phyloP scores from a whole-genome alignment of 2,113 vertebrate genomes.

The Anhinga anhinga region DNA sequence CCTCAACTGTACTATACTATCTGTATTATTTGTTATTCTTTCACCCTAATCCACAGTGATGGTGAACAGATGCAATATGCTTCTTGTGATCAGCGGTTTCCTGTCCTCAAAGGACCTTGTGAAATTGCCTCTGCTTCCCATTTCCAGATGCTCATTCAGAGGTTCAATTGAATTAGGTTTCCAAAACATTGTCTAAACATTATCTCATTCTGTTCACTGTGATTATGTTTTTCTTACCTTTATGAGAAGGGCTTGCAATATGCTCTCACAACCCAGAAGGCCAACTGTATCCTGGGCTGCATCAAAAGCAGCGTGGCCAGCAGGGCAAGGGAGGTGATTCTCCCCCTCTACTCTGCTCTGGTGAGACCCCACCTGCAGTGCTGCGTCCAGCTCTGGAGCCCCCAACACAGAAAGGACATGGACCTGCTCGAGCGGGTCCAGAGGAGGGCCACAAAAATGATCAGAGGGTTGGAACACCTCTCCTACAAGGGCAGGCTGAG shows the following conservation, averaged over 20 bases:
- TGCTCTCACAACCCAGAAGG: background rate
- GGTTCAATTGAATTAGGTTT: background rate
- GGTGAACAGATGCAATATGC: background rate
- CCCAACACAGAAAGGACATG: background rate
- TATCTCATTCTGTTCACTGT: background rate
- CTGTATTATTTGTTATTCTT: background rate
- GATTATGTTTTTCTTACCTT: background rate
- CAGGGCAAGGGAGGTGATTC: background rate
- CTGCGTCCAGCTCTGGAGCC: background rate
- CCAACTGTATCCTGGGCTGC: background rate
- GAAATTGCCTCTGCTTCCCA: background rate
- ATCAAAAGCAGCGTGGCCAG: background rate
- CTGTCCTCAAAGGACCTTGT: background rate
- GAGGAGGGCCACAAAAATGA: background rate
- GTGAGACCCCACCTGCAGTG: background rate
- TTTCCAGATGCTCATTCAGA: slow-evolving; percentile 24
- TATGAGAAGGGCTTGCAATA: background rate
- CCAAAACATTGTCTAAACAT: background rate
- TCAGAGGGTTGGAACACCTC: background rate
- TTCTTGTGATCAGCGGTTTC: background rate
- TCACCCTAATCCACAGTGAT: background rate
- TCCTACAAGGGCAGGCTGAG: background rate
- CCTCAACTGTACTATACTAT: no score
- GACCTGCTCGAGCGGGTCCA: background rate
- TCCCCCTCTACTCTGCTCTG: background rate